Evolutionary conservation across 2,797 vertebrate species (phyloP).

Genomic region (Sorex maritimensis): DNA sequence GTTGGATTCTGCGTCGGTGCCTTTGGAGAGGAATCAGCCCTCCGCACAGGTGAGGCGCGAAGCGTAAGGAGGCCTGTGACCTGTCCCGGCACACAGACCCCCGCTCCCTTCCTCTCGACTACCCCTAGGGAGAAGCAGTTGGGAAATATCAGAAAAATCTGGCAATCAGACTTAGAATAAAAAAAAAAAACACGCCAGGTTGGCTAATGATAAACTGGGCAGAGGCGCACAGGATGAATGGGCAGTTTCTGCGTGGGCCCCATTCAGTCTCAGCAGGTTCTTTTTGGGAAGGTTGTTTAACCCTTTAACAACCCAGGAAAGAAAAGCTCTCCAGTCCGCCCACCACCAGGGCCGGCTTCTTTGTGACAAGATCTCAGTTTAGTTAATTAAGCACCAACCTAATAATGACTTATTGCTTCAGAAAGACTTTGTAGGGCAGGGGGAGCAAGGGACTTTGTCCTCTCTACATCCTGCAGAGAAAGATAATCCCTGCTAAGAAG

Average conservation of each 20-base stretch:
- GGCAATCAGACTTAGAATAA: conserved; percentile 58
- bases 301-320: conserved; percentile 70
- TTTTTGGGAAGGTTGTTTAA: conserved; percentile 69
- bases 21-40: background rate
- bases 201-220: conserved; percentile 61
- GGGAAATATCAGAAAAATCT: conserved; percentile 65
- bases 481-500: conserved; percentile 37
- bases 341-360: conserved; percentile 13
- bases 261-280: conserved; percentile 58
- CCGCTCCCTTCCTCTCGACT: background rate
- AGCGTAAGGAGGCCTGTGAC: conserved; percentile 16
- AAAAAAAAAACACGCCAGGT: conserved; percentile 55
- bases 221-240: conserved; percentile 61
- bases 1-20: conserved; percentile 1
- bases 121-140: conserved; percentile 29
- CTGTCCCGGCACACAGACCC: background rate
- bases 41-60: background rate
- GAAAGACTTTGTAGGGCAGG: background rate
- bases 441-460: background rate
- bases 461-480: background rate
- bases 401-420: conserved; percentile 70
- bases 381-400: conserved; percentile 71
- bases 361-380: conserved; percentile 63
- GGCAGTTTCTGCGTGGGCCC: conserved; percentile 48
- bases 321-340: conserved; percentile 8